phyloP scores from a whole-genome alignment of 1,140 invertebrate species.

The Monochamus saltuarius region DNA sequence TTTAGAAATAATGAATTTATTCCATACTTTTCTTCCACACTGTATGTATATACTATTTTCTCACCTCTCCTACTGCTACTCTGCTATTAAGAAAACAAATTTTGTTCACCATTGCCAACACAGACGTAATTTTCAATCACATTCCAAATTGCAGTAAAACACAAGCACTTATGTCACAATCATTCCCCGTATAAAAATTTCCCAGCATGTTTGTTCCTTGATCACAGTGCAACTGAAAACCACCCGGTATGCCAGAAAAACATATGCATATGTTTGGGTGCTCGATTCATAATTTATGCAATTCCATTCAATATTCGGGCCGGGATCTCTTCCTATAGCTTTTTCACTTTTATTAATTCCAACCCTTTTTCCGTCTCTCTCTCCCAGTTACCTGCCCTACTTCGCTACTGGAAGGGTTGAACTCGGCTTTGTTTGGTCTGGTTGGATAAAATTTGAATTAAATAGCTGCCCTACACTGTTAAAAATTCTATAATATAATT shows the following conservation, averaged over 20 bases:
- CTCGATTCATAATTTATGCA: constrained; percentile 30
- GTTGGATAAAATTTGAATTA: constrained; percentile 24
- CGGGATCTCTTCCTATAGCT: constrained; percentile 33
- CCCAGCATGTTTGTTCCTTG: not conserved
- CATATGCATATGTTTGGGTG: constrained; percentile 31
- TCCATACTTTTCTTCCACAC: too few relatives aligned
- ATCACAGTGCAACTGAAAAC: constrained; percentile 3
- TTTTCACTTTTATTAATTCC: constrained; percentile 26
- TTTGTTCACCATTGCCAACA: too few relatives aligned
- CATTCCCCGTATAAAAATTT: not conserved
- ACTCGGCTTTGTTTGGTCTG: constrained; percentile 26
- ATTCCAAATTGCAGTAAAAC: too few relatives aligned
- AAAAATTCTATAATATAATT: constrained; percentile 5
- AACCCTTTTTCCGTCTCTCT: constrained; percentile 19
- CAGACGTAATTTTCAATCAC: too few relatives aligned
- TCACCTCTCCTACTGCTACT: too few relatives aligned
- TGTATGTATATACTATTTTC: too few relatives aligned
- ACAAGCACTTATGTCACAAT: not conserved
- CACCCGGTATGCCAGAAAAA: constrained; percentile 20
- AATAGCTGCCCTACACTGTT: constrained; percentile 14
- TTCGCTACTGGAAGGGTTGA: constrained; percentile 25
- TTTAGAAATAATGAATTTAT: too few relatives aligned
- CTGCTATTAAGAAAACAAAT: too few relatives aligned
- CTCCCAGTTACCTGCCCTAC: constrained; percentile 25
- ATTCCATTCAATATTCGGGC: constrained; percentile 30